Percentiles rank a stretch among this genome's conserved stretches.
These are phyloP conservation scores for Cepphus grylle DNA, from an alignment of 2,113 vertebrate genomes.

Conservation along the genomic window DNA sequence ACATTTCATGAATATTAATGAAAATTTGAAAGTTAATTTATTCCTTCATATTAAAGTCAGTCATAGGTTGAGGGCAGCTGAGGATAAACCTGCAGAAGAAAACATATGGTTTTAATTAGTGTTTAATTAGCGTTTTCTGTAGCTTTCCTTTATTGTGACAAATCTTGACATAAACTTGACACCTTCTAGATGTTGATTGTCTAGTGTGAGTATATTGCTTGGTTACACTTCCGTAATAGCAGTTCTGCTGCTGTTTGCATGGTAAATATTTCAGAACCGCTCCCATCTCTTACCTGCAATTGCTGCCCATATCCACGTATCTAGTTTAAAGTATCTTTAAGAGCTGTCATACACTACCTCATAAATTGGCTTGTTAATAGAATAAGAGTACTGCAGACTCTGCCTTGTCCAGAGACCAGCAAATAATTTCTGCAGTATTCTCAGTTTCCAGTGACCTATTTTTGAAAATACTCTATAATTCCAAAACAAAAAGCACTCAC, in stretches of 20 bases:
- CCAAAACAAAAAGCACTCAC: conserved; percentile 12
- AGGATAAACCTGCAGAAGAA: not conserved
- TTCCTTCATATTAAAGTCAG: not conserved
- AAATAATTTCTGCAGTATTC: conserved; percentile 45
- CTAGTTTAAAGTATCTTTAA: not conserved
- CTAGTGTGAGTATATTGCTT: not conserved
- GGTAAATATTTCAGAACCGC: not conserved
- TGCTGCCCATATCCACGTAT: not conserved
- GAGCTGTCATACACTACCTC: not conserved
- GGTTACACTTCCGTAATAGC: not conserved
- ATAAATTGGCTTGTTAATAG: conserved; percentile 22
- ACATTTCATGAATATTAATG: not conserved
- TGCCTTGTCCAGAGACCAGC: conserved; percentile 21
- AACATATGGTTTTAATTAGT: not conserved
- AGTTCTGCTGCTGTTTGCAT: not conserved
- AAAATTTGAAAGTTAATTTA: not conserved
- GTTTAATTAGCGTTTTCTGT: not conserved
- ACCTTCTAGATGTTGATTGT: not conserved
- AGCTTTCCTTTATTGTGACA: not conserved
- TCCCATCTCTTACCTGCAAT: not conserved
- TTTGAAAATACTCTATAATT: conserved; percentile 16
- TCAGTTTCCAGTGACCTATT: conserved; percentile 29
- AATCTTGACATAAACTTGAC: not conserved
- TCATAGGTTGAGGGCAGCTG: not conserved
- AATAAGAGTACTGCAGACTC: not conserved